phyloP scores from a whole-genome alignment of 2,888 invertebrate genomes.

The Encarsia formosa region DNA sequence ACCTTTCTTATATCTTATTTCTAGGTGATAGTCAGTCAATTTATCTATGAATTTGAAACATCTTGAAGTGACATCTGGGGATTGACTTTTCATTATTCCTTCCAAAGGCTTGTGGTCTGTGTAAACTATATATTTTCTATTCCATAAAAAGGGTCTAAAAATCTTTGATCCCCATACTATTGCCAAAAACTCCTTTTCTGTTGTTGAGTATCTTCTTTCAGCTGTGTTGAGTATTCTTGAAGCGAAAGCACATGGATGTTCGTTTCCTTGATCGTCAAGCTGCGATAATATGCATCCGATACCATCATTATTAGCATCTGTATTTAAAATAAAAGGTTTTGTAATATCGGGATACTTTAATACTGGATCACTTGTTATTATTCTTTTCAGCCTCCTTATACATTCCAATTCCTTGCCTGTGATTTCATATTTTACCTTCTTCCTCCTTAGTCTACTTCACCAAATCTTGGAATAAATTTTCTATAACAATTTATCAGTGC shows the following conservation, averaged over 20 bases:
- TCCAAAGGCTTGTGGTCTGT: background rate
- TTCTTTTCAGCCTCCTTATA: too few relatives aligned
- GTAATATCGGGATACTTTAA: background rate
- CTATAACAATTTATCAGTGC: too few relatives aligned
- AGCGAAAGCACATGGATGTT: background rate
- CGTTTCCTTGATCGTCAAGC: background rate
- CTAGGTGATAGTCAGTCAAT: too few relatives aligned
- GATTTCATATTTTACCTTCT: too few relatives aligned
- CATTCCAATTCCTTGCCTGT: too few relatives aligned
- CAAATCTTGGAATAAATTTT: too few relatives aligned
- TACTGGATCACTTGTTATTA: background rate
- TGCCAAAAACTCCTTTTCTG: slow-evolving; percentile 6
- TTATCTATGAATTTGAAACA: too few relatives aligned
- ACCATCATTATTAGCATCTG: slow-evolving; percentile 1
- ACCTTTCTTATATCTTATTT: too few relatives aligned
- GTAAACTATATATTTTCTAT: background rate
- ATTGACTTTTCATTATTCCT: background rate
- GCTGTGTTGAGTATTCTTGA: background rate
- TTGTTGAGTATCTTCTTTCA: slow-evolving; percentile 1
- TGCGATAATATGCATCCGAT: background rate
- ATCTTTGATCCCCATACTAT: slow-evolving; percentile 1
- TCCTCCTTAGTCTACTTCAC: too few relatives aligned
- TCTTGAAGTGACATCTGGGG: background rate
- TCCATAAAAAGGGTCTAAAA: background rate
- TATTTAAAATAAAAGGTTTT: slow-evolving; percentile 1